Evolutionary conservation across 1,140 invertebrate genomes (phyloP).

Genomic region (Penaeus chinensis): DNA sequence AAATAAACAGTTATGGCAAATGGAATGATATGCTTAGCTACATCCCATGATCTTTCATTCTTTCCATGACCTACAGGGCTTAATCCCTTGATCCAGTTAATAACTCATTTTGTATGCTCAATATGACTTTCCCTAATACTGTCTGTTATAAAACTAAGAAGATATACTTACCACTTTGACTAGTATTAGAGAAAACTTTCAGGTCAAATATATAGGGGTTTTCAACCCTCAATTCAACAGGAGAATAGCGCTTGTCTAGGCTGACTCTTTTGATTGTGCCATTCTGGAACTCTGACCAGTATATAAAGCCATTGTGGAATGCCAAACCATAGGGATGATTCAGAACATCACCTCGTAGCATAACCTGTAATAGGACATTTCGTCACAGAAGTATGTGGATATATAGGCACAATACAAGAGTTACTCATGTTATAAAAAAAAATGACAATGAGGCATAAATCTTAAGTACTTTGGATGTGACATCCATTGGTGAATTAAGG

Average conservation of each 20-base stretch:
- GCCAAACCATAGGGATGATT: conserved; percentile 74
- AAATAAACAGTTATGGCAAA: too few species aligned
- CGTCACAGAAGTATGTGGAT: too few species aligned
- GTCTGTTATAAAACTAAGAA: background rate
- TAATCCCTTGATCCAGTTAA: too few species aligned
- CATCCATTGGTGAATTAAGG: background rate
- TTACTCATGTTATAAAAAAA: too few species aligned
- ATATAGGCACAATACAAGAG: background rate
- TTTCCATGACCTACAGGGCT: too few species aligned
- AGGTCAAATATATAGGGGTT: conserved; percentile 72
- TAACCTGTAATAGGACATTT: conserved; percentile 53
- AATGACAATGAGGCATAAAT: too few species aligned
- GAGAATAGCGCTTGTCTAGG: conserved; percentile 66
- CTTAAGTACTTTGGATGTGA: background rate
- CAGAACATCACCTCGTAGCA: conserved; percentile 66
- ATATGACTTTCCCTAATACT: too few species aligned
- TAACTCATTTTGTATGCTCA: too few species aligned
- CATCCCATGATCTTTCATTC: too few species aligned
- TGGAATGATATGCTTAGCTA: too few species aligned
- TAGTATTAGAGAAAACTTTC: conserved; percentile 72
- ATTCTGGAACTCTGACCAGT: conserved; percentile 74
- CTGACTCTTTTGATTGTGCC: conserved; percentile 72
- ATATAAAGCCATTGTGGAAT: conserved; percentile 69
- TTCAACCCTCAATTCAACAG: conserved; percentile 62
- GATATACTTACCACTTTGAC: conserved; percentile 69